Conservation (phyloP, 2,113 vertebrate genomes). For the Theropithecus gelada region DNA sequence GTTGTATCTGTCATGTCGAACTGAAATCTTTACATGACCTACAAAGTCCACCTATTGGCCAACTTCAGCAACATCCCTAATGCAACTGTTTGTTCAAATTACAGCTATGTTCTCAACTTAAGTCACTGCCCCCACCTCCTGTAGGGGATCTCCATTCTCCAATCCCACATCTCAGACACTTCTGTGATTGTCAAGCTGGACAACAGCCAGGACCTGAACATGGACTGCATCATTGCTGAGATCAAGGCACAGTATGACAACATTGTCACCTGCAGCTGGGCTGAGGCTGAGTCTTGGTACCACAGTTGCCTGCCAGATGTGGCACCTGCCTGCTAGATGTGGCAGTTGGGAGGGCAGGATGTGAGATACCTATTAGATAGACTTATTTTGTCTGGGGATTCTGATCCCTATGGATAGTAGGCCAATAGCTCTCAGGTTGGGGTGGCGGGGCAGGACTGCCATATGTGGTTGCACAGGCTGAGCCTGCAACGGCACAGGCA, state of each 20-base stretch:
- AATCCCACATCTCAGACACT: slow-evolving; percentile 88
- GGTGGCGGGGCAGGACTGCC: neutral
- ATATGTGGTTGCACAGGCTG: neutral
- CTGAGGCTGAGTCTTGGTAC: slow-evolving; percentile 90
- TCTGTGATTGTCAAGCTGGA: slow-evolving; percentile 90
- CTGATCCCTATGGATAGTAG: too few species aligned
- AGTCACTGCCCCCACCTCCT: neutral
- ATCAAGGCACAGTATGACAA: slow-evolving; percentile 90
- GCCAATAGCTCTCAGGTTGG: neutral
- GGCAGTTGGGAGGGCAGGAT: neutral
- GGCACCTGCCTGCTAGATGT: neutral
- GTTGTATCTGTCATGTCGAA: too few species aligned
- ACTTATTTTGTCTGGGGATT: neutral
- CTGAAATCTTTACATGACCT: too few species aligned
- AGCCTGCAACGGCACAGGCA: neutral
- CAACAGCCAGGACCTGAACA: slow-evolving; percentile 89
- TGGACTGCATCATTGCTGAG: slow-evolving; percentile 87
- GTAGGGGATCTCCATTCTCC: slow-evolving; percentile 87
- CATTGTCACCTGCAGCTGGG: slow-evolving; percentile 85
- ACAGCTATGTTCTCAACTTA: too few species aligned
- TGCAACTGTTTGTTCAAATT: too few species aligned
- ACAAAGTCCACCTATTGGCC: too few species aligned
- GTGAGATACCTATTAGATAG: neutral
- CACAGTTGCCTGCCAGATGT: slow-evolving; percentile 66
- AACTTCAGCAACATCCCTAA: too few species aligned